These are phyloP conservation scores for Drosophila jambulina DNA, from an alignment of 1,140 invertebrate species.

Conservation along the genomic window DNA sequence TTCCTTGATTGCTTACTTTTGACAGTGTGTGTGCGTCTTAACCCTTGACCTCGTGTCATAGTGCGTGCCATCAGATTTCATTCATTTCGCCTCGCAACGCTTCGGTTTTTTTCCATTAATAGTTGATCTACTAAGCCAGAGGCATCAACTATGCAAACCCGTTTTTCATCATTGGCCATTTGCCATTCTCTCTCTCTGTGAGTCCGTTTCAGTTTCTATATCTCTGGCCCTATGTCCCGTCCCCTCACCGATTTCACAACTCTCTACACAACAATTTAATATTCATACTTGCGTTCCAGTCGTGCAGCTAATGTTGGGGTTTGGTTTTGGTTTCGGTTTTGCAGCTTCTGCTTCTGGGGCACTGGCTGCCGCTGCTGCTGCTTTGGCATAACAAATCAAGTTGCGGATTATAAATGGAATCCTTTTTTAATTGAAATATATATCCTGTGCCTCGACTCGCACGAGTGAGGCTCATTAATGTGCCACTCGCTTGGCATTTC, in stretches of 20 bases:
- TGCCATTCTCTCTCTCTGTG: slow-evolving; percentile 24
- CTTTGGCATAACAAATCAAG: slow-evolving; percentile 74
- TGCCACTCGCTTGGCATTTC: slow-evolving; percentile 15
- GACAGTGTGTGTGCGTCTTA: neutral
- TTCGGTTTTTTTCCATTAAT: slow-evolving; percentile 72
- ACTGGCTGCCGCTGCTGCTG: slow-evolving; percentile 22
- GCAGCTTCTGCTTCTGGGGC: slow-evolving; percentile 5
- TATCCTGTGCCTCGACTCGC: slow-evolving; percentile 39
- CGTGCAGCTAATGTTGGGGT: slow-evolving; percentile 70
- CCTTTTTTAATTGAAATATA: slow-evolving; percentile 84
- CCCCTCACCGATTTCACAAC: slow-evolving; percentile 61
- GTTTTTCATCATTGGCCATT: slow-evolving; percentile 69
- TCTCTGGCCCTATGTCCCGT: neutral
- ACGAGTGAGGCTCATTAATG: slow-evolving; percentile 71
- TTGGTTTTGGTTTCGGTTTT: slow-evolving; percentile 42
- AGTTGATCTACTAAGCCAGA: slow-evolving; percentile 78
- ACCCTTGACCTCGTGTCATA: slow-evolving; percentile 12
- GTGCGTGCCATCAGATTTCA: slow-evolving; percentile 61
- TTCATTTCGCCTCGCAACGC: slow-evolving; percentile 11
- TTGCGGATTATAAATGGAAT: slow-evolving; percentile 72
- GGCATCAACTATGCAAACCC: slow-evolving; percentile 76
- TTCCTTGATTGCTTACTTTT: neutral
- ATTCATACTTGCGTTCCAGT: slow-evolving; percentile 80
- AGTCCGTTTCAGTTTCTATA: neutral
- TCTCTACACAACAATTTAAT: slow-evolving; percentile 78